Evolutionary conservation across 2,113 vertebrate genomes (phyloP).

Genomic region (Aphyosemion australe): DNA sequence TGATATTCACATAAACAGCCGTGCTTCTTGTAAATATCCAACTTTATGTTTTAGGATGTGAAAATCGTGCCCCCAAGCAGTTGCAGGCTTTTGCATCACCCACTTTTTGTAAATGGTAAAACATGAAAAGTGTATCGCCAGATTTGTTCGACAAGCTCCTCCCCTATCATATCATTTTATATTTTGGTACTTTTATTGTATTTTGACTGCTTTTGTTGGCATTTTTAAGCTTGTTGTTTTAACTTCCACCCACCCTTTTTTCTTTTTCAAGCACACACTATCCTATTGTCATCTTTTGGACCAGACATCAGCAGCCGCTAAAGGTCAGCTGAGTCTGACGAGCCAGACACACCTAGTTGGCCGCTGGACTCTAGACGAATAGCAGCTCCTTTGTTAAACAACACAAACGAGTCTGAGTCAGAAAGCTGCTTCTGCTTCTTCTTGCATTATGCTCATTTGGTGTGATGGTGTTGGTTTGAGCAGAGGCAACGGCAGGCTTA

Average conservation of each 20-base stretch:
- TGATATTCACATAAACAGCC: too few relatives aligned
- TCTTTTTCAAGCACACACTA: constrained; percentile 1
- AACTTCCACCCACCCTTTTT: not conserved
- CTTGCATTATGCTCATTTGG: constrained; percentile 3
- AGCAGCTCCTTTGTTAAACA: constrained; percentile 21
- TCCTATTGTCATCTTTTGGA: constrained; percentile 6
- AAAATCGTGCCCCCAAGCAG: not conserved
- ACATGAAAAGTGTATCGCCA: too few relatives aligned
- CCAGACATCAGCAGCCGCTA: constrained; percentile 2
- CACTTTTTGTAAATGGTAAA: not conserved
- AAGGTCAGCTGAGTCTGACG: constrained; percentile 26
- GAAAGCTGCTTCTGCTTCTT: constrained; percentile 22
- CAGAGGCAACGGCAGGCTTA: too few relatives aligned
- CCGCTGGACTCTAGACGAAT: constrained; percentile 6
- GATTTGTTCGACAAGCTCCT: too few relatives aligned
- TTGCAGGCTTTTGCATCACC: not conserved
- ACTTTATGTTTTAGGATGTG: too few relatives aligned
- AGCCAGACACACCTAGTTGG: constrained; percentile 26
- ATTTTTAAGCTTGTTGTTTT: too few relatives aligned
- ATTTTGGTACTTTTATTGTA: too few relatives aligned
- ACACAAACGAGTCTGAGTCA: not conserved
- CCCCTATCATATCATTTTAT: too few relatives aligned
- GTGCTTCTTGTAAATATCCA: too few relatives aligned
- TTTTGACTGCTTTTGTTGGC: not conserved
- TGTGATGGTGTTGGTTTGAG: not conserved